These are phyloP conservation scores for Dicycla oo DNA, from an alignment of 2,888 invertebrate species.

Conservation along the genomic window DNA sequence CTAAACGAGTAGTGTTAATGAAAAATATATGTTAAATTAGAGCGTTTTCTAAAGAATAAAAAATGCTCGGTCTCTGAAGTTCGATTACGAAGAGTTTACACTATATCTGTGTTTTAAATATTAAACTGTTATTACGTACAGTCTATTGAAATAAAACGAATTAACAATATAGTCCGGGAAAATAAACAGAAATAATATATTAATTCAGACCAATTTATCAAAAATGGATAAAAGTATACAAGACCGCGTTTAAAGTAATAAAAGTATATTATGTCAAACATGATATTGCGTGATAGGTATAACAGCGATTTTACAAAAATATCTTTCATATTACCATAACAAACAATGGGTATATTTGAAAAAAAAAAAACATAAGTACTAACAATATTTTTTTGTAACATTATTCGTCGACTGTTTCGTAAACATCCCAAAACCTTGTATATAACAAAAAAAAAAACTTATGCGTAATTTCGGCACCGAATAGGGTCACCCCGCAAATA, in stretches of 20 bases:
- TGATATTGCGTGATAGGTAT: background rate
- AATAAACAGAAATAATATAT: background rate
- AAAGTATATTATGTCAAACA: background rate
- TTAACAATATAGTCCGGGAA: background rate
- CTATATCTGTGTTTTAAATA: no score
- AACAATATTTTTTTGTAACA: constrained; percentile 20
- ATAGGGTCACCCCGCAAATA: constrained; percentile 54
- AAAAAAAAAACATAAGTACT: constrained; percentile 6
- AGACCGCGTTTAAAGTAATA: background rate
- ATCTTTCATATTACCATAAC: background rate
- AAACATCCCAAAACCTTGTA: constrained; percentile 38
- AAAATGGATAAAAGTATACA: background rate
- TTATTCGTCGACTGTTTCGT: constrained; percentile 24
- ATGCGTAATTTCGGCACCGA: constrained; percentile 25
- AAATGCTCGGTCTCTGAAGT: no score
- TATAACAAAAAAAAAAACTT: constrained; percentile 36
- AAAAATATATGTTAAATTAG: no score
- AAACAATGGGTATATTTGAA: constrained; percentile 20
- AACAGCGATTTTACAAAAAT: background rate
- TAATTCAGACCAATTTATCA: background rate
- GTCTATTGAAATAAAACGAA: background rate
- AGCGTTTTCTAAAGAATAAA: no score
- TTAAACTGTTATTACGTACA: background rate
- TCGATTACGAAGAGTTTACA: no score
- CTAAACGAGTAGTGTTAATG: no score